phyloP scores from a whole-genome alignment of 2,888 invertebrate genomes.

The Eilema griseolum region DNA sequence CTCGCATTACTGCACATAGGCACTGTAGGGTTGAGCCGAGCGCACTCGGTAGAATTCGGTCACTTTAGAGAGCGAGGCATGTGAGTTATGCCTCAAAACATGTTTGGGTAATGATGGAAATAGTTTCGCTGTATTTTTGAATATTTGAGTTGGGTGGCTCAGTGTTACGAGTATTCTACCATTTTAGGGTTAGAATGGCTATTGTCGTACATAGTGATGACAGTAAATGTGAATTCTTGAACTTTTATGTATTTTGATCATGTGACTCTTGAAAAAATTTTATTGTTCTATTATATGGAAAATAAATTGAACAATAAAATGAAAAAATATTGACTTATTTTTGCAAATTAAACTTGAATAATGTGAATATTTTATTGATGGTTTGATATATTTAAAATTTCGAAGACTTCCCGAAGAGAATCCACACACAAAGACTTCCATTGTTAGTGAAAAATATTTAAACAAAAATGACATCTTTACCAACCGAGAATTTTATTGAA shows the following conservation, averaged over 20 bases:
- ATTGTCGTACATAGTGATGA: background rate
- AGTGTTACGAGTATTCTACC: background rate
- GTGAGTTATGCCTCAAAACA: constrained; percentile 13
- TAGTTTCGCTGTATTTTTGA: constrained; percentile 6
- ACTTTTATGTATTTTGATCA: background rate
- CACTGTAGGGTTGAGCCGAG: background rate
- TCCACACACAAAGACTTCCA: too few relatives aligned
- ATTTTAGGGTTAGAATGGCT: constrained; percentile 3
- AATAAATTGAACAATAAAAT: too few relatives aligned
- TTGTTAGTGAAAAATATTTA: too few relatives aligned
- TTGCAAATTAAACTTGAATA: too few relatives aligned
- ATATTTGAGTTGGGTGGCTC: constrained; percentile 10
- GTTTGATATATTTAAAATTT: too few relatives aligned
- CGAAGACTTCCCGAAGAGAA: too few relatives aligned
- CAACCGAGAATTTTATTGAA: background rate
- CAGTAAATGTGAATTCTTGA: background rate
- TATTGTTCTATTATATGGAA: background rate
- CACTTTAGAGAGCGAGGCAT: constrained; percentile 8
- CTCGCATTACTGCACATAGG: constrained; percentile 19
- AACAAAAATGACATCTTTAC: background rate
- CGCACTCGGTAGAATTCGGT: constrained; percentile 11
- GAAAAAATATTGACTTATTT: too few relatives aligned
- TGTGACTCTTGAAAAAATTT: background rate
- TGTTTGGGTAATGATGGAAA: constrained; percentile 5
- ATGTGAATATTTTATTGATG: too few relatives aligned